Conservation (phyloP, 2,113 vertebrate genomes). For the Sinocyclocheilus anshuiensis region DNA sequence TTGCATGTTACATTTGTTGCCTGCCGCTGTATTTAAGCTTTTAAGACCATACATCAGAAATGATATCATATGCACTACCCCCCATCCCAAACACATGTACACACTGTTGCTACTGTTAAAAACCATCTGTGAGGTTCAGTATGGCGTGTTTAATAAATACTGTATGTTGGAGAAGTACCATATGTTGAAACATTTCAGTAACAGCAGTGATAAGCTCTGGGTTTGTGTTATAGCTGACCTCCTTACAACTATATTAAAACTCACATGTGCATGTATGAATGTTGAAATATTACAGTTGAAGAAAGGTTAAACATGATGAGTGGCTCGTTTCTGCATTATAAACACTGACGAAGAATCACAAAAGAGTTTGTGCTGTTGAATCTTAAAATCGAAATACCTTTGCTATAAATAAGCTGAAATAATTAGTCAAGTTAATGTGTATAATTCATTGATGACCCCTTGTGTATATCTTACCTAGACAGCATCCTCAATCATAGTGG, state of each 20-base stretch:
- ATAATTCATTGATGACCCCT: not conserved
- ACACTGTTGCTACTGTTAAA: not conserved
- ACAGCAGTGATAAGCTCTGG: not conserved
- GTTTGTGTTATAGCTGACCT: not conserved
- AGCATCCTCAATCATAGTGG: not conserved
- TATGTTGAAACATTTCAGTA: not conserved
- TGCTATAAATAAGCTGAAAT: no score
- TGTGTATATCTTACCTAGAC: conserved; percentile 9
- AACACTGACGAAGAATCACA: not conserved
- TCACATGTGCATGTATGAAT: not conserved
- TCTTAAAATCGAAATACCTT: not conserved
- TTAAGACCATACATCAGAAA: not conserved
- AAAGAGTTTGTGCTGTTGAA: not conserved
- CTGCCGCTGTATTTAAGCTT: not conserved
- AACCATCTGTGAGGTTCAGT: not conserved
- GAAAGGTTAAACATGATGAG: not conserved
- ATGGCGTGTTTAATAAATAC: not conserved
- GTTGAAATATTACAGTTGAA: not conserved
- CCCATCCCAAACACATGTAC: not conserved
- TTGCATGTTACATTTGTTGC: not conserved
- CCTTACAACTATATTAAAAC: not conserved
- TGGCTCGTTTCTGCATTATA: not conserved
- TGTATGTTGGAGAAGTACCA: not conserved
- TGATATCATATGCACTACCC: not conserved
- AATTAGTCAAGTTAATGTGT: not conserved